Conservation (phyloP, 2,888 invertebrate species). For the Campopleginae sp. region DNA sequence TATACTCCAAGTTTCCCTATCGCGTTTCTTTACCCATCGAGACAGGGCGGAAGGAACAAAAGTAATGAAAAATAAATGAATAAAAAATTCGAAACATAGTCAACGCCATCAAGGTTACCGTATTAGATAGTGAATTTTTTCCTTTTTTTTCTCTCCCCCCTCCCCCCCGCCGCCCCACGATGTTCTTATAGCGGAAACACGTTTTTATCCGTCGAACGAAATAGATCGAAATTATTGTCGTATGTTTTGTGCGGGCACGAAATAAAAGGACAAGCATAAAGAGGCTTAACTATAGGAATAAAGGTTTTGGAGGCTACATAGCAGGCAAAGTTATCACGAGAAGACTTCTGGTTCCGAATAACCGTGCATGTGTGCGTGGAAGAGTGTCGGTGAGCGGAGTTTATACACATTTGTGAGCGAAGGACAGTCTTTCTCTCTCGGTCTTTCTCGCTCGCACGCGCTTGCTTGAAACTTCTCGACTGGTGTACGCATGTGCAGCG, state of each 20-base stretch:
- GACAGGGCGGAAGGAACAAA: constrained; percentile 54
- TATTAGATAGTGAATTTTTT: not conserved
- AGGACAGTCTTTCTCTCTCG: constrained; percentile 54
- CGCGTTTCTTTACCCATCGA: constrained; percentile 40
- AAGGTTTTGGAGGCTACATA: constrained; percentile 23
- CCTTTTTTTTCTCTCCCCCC: not conserved
- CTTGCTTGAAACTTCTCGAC: constrained; percentile 5
- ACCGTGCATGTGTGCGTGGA: constrained; percentile 56
- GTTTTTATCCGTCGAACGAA: not conserved
- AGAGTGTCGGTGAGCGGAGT: constrained; percentile 38
- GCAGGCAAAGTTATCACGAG: constrained; percentile 56
- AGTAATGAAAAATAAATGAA: constrained; percentile 26
- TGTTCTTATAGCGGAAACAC: not conserved
- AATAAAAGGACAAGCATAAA: constrained; percentile 16
- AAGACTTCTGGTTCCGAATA: constrained; percentile 52
- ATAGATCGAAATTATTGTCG: not conserved
- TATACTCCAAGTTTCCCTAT: constrained; percentile 59
- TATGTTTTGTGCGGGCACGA: constrained; percentile 6
- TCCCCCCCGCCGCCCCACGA: too few species aligned
- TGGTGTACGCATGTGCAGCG: constrained; percentile 64
- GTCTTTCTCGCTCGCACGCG: constrained; percentile 33
- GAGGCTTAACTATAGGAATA: constrained; percentile 11
- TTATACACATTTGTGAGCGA: constrained; percentile 53
- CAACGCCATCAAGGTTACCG: not conserved
- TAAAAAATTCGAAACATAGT: not conserved